phyloP scores from a whole-genome alignment of 2,888 invertebrate genomes.

The Eupsilia transversa region DNA sequence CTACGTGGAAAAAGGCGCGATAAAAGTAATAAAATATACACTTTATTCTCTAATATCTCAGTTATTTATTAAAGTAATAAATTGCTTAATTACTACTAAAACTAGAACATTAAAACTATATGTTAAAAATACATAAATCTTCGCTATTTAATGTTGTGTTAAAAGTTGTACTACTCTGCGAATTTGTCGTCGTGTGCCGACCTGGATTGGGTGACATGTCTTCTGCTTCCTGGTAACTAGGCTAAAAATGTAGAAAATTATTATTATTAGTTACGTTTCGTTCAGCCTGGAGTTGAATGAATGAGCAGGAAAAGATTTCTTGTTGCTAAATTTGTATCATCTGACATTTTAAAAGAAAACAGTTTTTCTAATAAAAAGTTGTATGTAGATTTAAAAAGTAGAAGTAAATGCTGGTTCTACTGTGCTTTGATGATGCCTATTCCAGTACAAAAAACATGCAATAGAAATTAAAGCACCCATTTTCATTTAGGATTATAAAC shows the following conservation, averaged over 20 bases:
- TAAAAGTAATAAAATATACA: constrained; percentile 24
- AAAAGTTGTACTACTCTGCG: constrained; percentile 56
- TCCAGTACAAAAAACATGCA: no score
- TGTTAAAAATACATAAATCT: constrained; percentile 51
- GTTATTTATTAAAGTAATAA: constrained; percentile 37
- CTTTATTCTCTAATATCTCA: constrained; percentile 26
- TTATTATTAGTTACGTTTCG: constrained; percentile 30
- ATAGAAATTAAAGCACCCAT: neutral
- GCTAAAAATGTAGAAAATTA: constrained; percentile 53
- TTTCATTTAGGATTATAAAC: no score
- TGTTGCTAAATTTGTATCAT: no score
- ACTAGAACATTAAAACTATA: constrained; percentile 39
- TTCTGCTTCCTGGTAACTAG: constrained; percentile 53
- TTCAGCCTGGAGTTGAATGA: constrained; percentile 22
- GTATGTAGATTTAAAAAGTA: no score
- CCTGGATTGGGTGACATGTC: constrained; percentile 60
- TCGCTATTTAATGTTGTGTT: constrained; percentile 53
- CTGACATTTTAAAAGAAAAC: neutral
- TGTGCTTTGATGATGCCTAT: neutral
- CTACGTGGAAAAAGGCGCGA: constrained; percentile 11
- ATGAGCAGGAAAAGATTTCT: constrained; percentile 2
- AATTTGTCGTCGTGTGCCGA: constrained; percentile 63
- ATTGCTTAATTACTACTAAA: constrained; percentile 39
- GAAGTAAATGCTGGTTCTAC: neutral
- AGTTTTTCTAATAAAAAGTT: neutral